A percentile compares a stretch with the other conserved stretches of the same genome.
phyloP scores from a whole-genome alignment of 2,113 vertebrate genomes.

The Coptodon bakossiorum region DNA sequence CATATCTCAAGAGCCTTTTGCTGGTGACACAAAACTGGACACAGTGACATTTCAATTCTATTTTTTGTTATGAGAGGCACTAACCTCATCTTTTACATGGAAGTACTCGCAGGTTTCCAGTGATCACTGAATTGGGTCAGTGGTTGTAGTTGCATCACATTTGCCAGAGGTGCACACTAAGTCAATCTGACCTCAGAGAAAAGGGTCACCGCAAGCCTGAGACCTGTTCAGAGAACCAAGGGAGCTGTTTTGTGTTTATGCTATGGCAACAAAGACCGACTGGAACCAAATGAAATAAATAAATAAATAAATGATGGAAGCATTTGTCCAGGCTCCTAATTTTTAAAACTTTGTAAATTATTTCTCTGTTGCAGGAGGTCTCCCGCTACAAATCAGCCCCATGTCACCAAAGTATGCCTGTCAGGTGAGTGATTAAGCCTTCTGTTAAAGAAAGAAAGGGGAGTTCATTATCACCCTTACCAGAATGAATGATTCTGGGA shows the following conservation, averaged over 20 bases:
- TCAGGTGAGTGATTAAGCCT: conserved; percentile 75
- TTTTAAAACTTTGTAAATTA: neutral
- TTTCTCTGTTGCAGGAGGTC: conserved; percentile 79
- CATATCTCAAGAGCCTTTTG: neutral
- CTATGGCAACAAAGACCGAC: neutral
- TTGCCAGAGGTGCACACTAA: neutral
- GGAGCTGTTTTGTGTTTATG: neutral
- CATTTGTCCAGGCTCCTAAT: neutral
- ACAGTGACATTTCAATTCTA: neutral
- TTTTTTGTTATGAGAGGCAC: neutral
- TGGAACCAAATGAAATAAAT: neutral
- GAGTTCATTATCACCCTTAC: neutral
- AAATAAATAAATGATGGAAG: neutral
- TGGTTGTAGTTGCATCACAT: neutral
- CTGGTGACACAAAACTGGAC: neutral
- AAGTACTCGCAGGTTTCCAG: neutral
- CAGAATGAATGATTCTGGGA: neutral
- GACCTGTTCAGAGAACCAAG: neutral
- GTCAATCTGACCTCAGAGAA: neutral
- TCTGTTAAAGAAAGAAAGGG: neutral
- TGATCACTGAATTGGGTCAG: neutral
- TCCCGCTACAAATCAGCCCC: conserved; percentile 81
- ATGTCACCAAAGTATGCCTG: conserved; percentile 81
- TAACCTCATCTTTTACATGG: neutral
- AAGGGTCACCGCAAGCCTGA: neutral